Conservation (phyloP, 2,113 vertebrate genomes). For the Oreotrochilus melanogaster region DNA sequence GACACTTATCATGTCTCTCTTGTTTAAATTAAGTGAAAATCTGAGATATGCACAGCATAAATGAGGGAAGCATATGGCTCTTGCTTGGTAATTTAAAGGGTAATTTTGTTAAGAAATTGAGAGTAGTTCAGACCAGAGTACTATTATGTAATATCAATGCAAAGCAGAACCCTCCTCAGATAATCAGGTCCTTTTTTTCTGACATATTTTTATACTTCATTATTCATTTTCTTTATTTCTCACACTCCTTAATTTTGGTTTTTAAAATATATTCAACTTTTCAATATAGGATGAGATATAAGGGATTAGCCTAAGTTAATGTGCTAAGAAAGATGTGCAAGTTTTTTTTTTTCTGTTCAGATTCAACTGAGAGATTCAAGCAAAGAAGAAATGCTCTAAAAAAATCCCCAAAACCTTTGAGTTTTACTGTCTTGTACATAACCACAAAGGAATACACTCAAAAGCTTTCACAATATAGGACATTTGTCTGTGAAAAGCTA, state of each 20-base stretch:
- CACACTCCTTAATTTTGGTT: neutral
- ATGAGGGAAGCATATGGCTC: conserved; percentile 68
- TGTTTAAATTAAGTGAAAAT: conserved; percentile 70
- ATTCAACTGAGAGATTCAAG: neutral
- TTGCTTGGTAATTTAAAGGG: conserved; percentile 69
- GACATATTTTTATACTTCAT: conserved; percentile 33
- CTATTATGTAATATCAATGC: conserved; percentile 66
- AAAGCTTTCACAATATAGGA: neutral
- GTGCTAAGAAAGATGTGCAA: neutral
- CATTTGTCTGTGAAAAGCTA: neutral
- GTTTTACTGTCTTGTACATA: neutral
- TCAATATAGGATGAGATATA: neutral
- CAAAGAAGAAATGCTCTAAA: neutral
- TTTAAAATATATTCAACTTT: conserved; percentile 22
- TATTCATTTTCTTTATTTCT: conserved; percentile 42
- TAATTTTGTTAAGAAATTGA: conserved; percentile 73
- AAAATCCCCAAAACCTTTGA: neutral
- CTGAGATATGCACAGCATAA: conserved; percentile 56
- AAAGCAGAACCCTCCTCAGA: conserved; percentile 51
- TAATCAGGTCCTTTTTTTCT: conserved; percentile 24
- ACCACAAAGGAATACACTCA: neutral
- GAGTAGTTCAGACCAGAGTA: conserved; percentile 35
- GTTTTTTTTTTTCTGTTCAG: neutral
- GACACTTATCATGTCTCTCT: conserved; percentile 54
- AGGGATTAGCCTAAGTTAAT: neutral